These are phyloP conservation scores for Drosophila busckii DNA, from an alignment of 1,140 invertebrate species.

Conservation along the genomic window DNA sequence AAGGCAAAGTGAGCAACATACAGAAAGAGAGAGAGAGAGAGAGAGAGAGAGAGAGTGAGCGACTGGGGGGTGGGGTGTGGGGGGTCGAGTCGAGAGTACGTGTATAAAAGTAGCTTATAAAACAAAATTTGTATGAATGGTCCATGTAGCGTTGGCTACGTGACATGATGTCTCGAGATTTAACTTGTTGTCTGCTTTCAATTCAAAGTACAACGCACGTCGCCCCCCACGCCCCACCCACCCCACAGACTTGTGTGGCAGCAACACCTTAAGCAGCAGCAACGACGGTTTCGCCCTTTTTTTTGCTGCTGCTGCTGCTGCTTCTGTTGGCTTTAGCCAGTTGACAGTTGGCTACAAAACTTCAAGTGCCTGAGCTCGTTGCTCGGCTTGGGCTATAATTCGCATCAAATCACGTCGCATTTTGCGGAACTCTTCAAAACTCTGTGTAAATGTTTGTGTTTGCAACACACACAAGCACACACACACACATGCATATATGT, in stretches of 20 bases:
- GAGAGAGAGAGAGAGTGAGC: no score
- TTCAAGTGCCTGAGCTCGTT: constrained; percentile 30
- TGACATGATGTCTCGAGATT: constrained; percentile 71
- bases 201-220: constrained; percentile 10
- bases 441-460: constrained; percentile 22
- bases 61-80: no score
- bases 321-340: constrained; percentile 32
- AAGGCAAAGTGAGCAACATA: constrained; percentile 67
- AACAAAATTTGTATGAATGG: constrained; percentile 77
- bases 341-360: constrained; percentile 37
- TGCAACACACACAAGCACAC: no score
- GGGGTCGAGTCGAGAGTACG: no score
- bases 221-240: background rate
- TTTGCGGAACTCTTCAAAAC: constrained; percentile 68
- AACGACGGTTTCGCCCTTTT: constrained; percentile 23
- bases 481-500: no score
- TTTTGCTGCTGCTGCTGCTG: constrained; percentile 10
- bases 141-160: constrained; percentile 69
- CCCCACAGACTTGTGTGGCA: constrained; percentile 8
- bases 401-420: constrained; percentile 69
- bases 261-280: background rate
- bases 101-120: constrained; percentile 75
- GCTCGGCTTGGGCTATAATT: constrained; percentile 35
- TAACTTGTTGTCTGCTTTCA: constrained; percentile 59
- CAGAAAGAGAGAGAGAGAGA: no score